Percentiles rank a stretch among this genome's conserved stretches.
Evolutionary conservation across 2,113 vertebrate species (phyloP).

Genomic region (Mesitornis unicolor): DNA sequence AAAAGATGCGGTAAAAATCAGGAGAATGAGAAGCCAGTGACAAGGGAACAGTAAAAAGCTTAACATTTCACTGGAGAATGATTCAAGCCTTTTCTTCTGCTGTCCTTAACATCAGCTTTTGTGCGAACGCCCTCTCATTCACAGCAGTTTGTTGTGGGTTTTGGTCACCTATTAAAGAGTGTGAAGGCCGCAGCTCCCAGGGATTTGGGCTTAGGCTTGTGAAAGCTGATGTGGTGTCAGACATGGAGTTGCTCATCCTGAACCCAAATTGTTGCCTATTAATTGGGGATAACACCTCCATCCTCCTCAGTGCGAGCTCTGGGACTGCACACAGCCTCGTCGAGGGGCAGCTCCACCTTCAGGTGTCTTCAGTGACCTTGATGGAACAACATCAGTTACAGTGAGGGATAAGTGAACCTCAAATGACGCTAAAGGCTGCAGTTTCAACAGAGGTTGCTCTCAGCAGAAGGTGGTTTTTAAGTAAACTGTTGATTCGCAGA

Average conservation of each 20-base stretch:
- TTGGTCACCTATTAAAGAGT: neutral
- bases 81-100: neutral
- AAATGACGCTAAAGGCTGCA: neutral
- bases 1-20: neutral
- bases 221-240: neutral
- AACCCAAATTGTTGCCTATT: neutral
- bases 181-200: neutral
- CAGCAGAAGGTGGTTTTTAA: neutral
- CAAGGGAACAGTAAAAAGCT: neutral
- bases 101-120: neutral
- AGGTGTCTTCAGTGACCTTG: too few species aligned
- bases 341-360: neutral
- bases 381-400: rapidly evolving
- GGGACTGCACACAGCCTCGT: neutral
- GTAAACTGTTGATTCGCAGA: neutral
- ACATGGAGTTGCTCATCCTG: neutral
- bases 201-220: rapidly evolving
- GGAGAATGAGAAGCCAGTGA: neutral
- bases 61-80: neutral
- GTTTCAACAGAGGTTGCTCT: neutral
- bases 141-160: neutral
- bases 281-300: neutral
- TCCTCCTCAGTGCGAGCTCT: rapidly evolving
- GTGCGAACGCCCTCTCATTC: neutral
- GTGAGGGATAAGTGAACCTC: neutral